These are phyloP conservation scores for Montipora capricornis DNA, from an alignment of 64 coral and sea anemone genomes.

Conservation along the genomic window DNA sequence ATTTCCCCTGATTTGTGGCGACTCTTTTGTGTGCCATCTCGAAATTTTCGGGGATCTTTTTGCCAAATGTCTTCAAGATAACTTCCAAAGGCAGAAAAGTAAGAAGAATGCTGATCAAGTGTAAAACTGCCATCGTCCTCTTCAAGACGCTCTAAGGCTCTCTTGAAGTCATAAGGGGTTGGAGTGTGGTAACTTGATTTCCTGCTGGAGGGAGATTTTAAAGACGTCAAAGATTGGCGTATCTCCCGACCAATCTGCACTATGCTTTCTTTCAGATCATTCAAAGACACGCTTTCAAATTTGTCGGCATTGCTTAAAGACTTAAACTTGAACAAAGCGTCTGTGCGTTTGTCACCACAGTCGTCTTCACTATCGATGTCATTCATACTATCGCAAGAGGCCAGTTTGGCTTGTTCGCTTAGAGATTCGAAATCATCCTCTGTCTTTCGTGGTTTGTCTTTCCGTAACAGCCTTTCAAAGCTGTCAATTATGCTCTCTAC, in stretches of 20 bases:
- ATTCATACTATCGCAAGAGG: constrained; percentile 12
- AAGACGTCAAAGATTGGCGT: constrained; percentile 23
- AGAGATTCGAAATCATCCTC: background rate
- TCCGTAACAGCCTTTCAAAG: background rate
- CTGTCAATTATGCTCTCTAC: background rate
- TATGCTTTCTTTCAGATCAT: constrained; percentile 22
- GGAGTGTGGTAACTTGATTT: background rate
- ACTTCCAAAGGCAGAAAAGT: constrained; percentile 31
- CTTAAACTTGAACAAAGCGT: background rate
- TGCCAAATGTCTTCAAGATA: constrained; percentile 50
- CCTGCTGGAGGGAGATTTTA: background rate
- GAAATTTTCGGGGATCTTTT: constrained; percentile 5
- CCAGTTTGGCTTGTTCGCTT: background rate
- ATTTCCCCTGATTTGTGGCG: background rate
- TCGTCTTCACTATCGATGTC: constrained; percentile 20
- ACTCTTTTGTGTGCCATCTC: background rate
- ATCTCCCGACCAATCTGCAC: constrained; percentile 24
- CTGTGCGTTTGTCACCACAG: background rate
- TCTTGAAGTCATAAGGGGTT: background rate
- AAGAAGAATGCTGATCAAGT: background rate
- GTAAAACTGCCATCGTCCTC: background rate
- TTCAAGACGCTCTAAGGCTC: background rate
- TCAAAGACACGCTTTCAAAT: background rate
- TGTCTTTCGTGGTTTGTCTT: background rate
- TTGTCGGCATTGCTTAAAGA: background rate